phyloP scores from a whole-genome alignment of 2,797 vertebrate species.

The Columba guinea region DNA sequence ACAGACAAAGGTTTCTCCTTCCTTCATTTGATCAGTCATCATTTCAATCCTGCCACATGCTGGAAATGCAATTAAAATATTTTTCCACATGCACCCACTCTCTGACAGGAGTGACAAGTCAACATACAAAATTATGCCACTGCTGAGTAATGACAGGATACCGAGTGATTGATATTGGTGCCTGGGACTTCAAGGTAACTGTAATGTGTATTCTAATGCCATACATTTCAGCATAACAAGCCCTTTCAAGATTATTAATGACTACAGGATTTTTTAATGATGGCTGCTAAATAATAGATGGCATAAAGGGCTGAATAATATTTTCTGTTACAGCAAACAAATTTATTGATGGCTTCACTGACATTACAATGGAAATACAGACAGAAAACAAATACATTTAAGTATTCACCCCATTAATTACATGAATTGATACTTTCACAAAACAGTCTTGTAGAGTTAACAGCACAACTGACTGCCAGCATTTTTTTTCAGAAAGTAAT shows the following conservation, averaged over 20 bases:
- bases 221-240: background rate
- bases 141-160: conserved; percentile 10
- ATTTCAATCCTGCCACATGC: conserved; percentile 5
- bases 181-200: conserved; percentile 2
- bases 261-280: background rate
- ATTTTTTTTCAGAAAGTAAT: background rate
- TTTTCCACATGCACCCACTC: background rate
- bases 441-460: background rate
- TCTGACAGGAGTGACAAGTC: conserved; percentile 14
- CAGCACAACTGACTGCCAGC: background rate
- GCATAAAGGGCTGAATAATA: background rate
- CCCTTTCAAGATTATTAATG: conserved; percentile 28
- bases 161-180: background rate
- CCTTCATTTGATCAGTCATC: background rate
- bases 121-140: background rate
- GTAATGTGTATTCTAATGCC: background rate
- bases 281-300: conserved; percentile 24
- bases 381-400: background rate
- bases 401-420: background rate
- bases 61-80: conserved; percentile 39
- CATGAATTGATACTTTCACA: background rate
- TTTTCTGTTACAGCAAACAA: background rate
- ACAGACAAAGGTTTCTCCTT: background rate
- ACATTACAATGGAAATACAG: background rate
- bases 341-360: background rate